These are phyloP conservation scores for Cynoglossus semilaevis DNA, from an alignment of 2,113 vertebrate genomes.

Conservation along the genomic window DNA sequence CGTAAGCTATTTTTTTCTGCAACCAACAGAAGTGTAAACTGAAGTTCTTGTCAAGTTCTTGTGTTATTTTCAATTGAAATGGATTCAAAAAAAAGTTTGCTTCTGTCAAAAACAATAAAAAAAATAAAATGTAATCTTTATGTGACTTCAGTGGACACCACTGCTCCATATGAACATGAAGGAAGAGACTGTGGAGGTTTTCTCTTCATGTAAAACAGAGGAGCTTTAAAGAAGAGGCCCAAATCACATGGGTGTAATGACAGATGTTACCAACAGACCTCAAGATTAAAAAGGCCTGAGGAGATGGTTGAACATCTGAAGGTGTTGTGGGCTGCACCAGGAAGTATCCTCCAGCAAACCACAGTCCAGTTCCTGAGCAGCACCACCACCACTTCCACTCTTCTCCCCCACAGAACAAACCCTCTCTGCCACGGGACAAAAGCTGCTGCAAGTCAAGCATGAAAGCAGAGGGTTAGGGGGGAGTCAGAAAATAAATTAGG, in stretches of 20 bases:
- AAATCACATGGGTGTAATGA: conserved; percentile 41
- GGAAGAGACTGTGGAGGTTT: not conserved
- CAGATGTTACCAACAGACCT: conserved; percentile 51
- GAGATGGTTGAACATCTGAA: conserved; percentile 59
- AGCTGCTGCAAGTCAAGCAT: conserved; percentile 83
- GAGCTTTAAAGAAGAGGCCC: not conserved
- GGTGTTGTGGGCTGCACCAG: conserved; percentile 54
- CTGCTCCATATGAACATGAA: not conserved
- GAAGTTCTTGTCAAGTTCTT: too few relatives aligned
- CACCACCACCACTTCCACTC: conserved; percentile 27
- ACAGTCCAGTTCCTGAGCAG: conserved; percentile 48
- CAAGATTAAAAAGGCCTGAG: conserved; percentile 57
- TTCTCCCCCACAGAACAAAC: conserved; percentile 51
- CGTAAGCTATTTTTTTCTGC: too few relatives aligned
- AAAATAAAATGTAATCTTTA: too few relatives aligned
- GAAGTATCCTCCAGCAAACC: conserved; percentile 36
- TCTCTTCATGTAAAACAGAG: not conserved
- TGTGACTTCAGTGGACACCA: not conserved
- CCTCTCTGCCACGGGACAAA: conserved; percentile 76
- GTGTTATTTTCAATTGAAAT: too few relatives aligned
- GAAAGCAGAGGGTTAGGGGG: conserved; percentile 66
- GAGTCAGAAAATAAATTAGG: conserved; percentile 55
- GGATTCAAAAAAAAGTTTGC: too few relatives aligned
- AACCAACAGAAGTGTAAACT: too few relatives aligned
- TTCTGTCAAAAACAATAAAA: too few relatives aligned